phyloP scores from a whole-genome alignment of 2,888 invertebrate species.

The Oxystoma pomonae region DNA sequence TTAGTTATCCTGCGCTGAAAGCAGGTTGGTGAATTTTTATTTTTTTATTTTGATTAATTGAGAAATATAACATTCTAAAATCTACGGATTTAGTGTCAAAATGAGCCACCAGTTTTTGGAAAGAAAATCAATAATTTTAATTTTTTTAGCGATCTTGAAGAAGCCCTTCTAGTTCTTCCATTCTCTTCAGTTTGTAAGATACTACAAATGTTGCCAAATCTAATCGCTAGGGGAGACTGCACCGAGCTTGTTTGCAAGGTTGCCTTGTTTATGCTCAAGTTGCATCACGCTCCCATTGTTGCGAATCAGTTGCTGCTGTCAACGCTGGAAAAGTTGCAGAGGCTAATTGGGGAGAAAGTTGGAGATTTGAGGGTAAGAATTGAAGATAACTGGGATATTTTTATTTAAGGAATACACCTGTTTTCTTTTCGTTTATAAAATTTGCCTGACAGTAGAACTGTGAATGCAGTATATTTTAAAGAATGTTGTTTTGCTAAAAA shows the following conservation, averaged over 20 bases:
- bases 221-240: constrained; percentile 66
- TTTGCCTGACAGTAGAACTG: too few relatives aligned
- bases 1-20: too few relatives aligned
- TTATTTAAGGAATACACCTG: not conserved
- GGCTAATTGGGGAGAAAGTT: constrained; percentile 53
- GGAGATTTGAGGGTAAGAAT: constrained; percentile 58
- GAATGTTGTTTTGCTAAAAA: too few relatives aligned
- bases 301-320: constrained; percentile 66
- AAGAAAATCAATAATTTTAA: too few relatives aligned
- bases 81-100: too few relatives aligned
- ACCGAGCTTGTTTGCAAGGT: constrained; percentile 75
- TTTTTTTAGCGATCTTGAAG: constrained; percentile 84
- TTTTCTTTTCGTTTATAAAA: not conserved
- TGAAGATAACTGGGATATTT: too few relatives aligned
- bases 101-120: too few relatives aligned
- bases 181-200: constrained; percentile 78
- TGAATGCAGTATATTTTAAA: too few relatives aligned
- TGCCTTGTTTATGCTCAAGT: constrained; percentile 68
- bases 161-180: constrained; percentile 80
- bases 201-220: constrained; percentile 63
- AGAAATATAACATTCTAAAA: too few relatives aligned
- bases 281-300: constrained; percentile 76
- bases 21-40: too few relatives aligned
- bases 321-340: constrained; percentile 60
- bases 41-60: too few relatives aligned